Conservation (phyloP, 2,888 invertebrate species). For the Himalopsyche kuldschensis region DNA sequence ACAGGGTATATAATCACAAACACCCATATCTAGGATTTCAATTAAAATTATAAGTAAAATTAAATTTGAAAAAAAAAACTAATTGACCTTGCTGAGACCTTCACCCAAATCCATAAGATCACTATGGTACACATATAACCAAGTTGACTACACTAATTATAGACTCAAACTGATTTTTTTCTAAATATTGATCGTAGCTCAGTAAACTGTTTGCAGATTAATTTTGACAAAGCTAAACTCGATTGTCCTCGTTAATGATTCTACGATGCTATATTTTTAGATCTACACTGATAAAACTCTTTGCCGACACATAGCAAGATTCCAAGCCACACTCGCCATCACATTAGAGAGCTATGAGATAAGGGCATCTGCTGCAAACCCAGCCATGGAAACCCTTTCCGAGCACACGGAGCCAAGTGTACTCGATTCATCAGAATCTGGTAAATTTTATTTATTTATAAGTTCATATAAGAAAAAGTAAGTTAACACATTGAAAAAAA, state of each 20-base stretch:
- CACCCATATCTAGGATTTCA: too few relatives aligned
- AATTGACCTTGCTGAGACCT: too few relatives aligned
- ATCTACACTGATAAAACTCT: constrained; percentile 56
- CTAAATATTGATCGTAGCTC: too few relatives aligned
- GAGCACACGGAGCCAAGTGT: constrained; percentile 10
- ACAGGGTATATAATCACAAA: too few relatives aligned
- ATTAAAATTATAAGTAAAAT: too few relatives aligned
- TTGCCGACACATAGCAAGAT: constrained; percentile 52
- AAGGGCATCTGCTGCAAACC: constrained; percentile 42
- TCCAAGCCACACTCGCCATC: constrained; percentile 40
- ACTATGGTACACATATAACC: too few relatives aligned
- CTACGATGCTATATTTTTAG: constrained; percentile 43
- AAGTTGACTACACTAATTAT: too few relatives aligned
- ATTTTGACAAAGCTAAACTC: background rate
- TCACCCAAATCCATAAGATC: too few relatives aligned
- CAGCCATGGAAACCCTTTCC: constrained; percentile 7
- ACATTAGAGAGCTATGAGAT: constrained; percentile 52
- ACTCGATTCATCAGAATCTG: background rate
- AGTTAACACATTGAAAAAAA: background rate
- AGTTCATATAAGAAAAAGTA: background rate
- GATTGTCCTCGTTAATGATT: background rate
- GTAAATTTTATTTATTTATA: background rate
- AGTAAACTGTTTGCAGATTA: too few relatives aligned
- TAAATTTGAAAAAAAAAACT: too few relatives aligned
- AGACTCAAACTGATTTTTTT: too few relatives aligned